Percentiles rank a stretch among this genome's conserved stretches.
Evolutionary conservation across 2,888 invertebrate species (phyloP).

Genomic region (Drosophila colorata): DNA sequence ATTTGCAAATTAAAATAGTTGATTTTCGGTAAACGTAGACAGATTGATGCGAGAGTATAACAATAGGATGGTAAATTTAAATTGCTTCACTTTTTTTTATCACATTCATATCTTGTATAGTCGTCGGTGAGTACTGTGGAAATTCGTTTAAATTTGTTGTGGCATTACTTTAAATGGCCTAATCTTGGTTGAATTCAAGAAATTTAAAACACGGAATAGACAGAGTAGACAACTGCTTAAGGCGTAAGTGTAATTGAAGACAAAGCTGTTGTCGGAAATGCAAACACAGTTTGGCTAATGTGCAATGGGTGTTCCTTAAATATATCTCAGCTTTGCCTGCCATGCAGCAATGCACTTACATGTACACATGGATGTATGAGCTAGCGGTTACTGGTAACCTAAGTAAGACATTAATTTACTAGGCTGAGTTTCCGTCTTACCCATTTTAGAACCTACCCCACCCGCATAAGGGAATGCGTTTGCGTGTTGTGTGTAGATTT

Average conservation of each 20-base stretch:
- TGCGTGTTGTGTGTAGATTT: slow-evolving; percentile 66
- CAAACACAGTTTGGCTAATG: slow-evolving; percentile 49
- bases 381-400: slow-evolving; percentile 28
- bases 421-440: slow-evolving; percentile 52
- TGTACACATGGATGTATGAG: slow-evolving; percentile 10
- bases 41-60: too few relatives aligned
- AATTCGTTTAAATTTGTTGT: background rate
- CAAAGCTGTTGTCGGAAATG: slow-evolving; percentile 40
- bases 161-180: background rate
- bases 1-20: background rate
- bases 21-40: background rate
- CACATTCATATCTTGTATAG: too few relatives aligned
- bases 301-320: slow-evolving; percentile 1
- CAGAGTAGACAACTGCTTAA: background rate
- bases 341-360: slow-evolving; percentile 13
- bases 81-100: background rate
- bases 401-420: slow-evolving; percentile 75
- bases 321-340: slow-evolving; percentile 20
- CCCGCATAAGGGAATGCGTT: slow-evolving; percentile 29
- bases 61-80: background rate
- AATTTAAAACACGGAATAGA: background rate
- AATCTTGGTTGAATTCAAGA: background rate
- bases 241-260: slow-evolving; percentile 4
- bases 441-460: too few relatives aligned
- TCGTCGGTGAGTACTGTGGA: too few relatives aligned